Evolutionary conservation across 2,888 invertebrate genomes (phyloP), one percentile per base, ranked within the genome.

Genomic region (Macrosoma leucophasiata): DNA sequence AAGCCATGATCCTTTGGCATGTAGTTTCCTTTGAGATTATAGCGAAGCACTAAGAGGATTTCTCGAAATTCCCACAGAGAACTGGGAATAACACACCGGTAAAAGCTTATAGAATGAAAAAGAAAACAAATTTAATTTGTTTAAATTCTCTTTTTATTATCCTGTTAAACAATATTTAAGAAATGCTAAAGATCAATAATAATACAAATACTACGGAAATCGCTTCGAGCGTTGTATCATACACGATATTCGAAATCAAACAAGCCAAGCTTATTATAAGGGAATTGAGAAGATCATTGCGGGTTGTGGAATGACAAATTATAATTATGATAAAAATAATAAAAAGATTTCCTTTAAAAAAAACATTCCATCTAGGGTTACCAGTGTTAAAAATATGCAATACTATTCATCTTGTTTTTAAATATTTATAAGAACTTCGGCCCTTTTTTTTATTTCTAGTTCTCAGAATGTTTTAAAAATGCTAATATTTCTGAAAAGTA

Each of bases 121-220:
- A 23, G 24, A 23, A 32, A 19, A 21, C 33, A 30, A 25, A 23
- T 42, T 41, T 37, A 36, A 31, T 37, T 36, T 49, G n/a, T n/a
- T n/a, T n/a, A n/a, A n/a, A n/a, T n/a, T n/a, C n/a, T 51, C 46
- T 50, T 49, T 56, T 61, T 64, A 52, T 56, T 65, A 58, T 60
- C 42, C 55, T 52, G 50, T 50, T 60, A 59, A 64, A 66, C 62
- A 61, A 64, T 61, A 51, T 53, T 63, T 66, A 68, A 54, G 61
- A 69, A 69, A 68, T 55, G 52, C 62, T 69, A 67, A 62, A 67
- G 68, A 68, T 65, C 62, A 61, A 65, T 58, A 38, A 31, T 46
- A 38, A 41, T 64, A 66, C 55, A 68, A 69, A 62, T 52, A 48
- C 55, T 60, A 68, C 17, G 37, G 38, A 43, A 36, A 30, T 48